Base-by-base conservation (phyloP, 2,797 vertebrate genomes). In the Argya squamiceps region DNA sequence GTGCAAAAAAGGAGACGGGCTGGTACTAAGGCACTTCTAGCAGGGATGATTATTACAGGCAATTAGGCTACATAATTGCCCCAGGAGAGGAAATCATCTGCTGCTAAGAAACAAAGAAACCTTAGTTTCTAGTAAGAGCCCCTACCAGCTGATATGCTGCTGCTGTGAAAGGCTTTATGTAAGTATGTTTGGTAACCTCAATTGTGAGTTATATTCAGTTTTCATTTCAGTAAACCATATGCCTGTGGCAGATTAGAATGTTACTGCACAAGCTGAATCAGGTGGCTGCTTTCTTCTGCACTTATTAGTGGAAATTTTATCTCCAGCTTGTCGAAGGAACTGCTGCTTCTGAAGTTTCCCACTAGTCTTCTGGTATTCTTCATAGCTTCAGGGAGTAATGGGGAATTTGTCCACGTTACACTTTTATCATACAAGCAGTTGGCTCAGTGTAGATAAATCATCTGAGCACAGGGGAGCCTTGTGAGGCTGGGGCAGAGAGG, bases 71-170 rank as follows among this genome's bases (percentile, higher is more conserved):
- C 60, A 71, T 90, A 95, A 97, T 86, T 94, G 89, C 88, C 90
- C 81, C 74, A 80, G 55, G 83, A 92, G 81, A 93, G 83, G 86
- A 97, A 97, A 96, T 97, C 88, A 89, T 74, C 56, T 32, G 96
- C 94, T 94, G 36, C 88, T 56, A 41, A 94, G 92, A 95, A 96
- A 96, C 96, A 97, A 97, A 97, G 92, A 93, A 88, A 64, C 24
- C 73, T 91, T 84, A 60, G 88, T 95, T 80, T 81, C 65, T 53
- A 88, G 79, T 41, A 93, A 92, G 78, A n/a, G 37, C 69, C 73
- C 26, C 43, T 26, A 85, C 67, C 91, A 96, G 83, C 76, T 91
- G 93, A 93, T 81, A 15, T 3, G 13, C 24, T 86, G 44, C 68
- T 62, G 44, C n/a, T 24, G 68, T 71, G 39, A 73, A 69, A 53